Evolutionary conservation across 2,888 invertebrate genomes (phyloP).

Genomic region (Cinara cedri): DNA sequence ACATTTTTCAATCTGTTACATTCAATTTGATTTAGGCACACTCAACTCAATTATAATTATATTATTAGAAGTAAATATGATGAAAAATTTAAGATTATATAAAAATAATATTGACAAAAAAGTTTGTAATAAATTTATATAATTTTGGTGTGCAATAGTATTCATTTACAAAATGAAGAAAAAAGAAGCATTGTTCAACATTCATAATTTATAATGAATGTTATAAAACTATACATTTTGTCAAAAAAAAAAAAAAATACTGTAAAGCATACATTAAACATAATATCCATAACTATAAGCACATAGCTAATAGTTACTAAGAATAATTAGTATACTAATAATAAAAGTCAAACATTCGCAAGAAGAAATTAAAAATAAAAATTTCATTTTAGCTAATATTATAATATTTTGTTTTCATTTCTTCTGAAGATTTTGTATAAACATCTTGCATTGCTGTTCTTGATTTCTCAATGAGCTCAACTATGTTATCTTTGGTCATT

Average conservation of each 20-base stretch:
- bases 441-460: constrained; percentile 37
- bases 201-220: background rate
- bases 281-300: constrained; percentile 14
- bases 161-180: constrained; percentile 16
- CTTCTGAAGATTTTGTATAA: constrained; percentile 40
- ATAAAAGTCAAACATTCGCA: constrained; percentile 16
- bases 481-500: constrained; percentile 59
- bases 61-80: background rate
- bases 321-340: constrained; percentile 4
- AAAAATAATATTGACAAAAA: constrained; percentile 25
- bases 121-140: background rate
- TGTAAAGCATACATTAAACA: constrained; percentile 19
- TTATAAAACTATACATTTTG: constrained; percentile 19
- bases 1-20: background rate
- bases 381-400: constrained; percentile 22
- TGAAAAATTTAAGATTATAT: background rate
- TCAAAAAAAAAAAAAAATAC: constrained; percentile 45
- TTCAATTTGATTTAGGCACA: background rate
- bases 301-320: constrained; percentile 8
- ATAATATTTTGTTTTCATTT: constrained; percentile 47
- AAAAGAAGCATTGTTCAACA: background rate
- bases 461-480: constrained; percentile 26
- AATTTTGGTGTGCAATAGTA: background rate
- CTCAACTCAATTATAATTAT: background rate
- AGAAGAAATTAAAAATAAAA: constrained; percentile 2